Conservation (phyloP, 2,113 vertebrate species). For the Microtus montanus region DNA sequence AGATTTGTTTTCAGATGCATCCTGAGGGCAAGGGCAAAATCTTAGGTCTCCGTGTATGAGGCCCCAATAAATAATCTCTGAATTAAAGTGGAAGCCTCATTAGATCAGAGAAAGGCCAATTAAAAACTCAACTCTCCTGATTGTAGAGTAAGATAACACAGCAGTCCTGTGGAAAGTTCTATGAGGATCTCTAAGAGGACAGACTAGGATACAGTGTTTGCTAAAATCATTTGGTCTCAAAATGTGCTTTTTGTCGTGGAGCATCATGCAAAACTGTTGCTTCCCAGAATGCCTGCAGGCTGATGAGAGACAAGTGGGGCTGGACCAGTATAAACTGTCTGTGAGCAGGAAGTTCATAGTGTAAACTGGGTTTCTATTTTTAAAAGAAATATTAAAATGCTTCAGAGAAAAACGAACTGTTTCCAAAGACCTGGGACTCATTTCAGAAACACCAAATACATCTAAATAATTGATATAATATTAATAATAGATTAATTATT, state of each 20-base stretch:
- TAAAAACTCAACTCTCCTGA: neutral
- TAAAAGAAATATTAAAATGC: constrained; percentile 49
- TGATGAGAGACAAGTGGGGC: neutral
- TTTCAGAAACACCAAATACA: constrained; percentile 49
- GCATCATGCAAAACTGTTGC: neutral
- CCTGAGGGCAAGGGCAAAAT: neutral
- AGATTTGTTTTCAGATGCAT: neutral
- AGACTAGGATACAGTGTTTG: neutral
- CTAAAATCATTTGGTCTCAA: neutral
- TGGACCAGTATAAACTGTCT: neutral
- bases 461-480: constrained; percentile 60
- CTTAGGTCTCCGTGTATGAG: neutral
- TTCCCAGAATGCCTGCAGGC: neutral
- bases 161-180: neutral
- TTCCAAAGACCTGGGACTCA: constrained; percentile 53
- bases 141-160: neutral
- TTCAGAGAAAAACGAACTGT: neutral
- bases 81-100: neutral
- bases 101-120: too few relatives aligned
- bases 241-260: neutral
- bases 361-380: constrained; percentile 4
- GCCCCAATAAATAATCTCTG: neutral
- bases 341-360: constrained; percentile 5
- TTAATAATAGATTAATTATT: constrained; percentile 69
- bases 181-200: neutral